Percentiles rank a stretch among this genome's conserved stretches.
Evolutionary conservation across 2,113 vertebrate species (phyloP).

Genomic region (human (Homo sapiens)): GRCh38 chrX:7713001-7713500

Average conservation of each 20-base stretch:
- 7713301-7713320: not conserved
- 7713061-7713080: too few relatives aligned
- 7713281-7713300: not conserved
- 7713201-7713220: fast-evolving
- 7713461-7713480: too few relatives aligned
- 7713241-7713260: not conserved
- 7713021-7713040: fast-evolving
- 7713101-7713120: not conserved
- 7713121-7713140: fast-evolving
- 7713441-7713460: too few relatives aligned
- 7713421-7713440: not conserved
- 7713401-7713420: fast-evolving
- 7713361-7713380: fast-evolving
- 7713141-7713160: not conserved
- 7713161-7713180: fast-evolving
- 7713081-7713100: too few relatives aligned
- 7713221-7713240: not conserved
- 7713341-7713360: not conserved
- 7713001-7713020: fast-evolving
- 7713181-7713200: not conserved
- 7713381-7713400: fast-evolving
- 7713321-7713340: not conserved
- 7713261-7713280: not conserved
- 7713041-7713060: fast-evolving
- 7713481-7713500: not conserved